Conservation (phyloP, 1,140 invertebrate genomes). For the Helicoverpa zea region DNA sequence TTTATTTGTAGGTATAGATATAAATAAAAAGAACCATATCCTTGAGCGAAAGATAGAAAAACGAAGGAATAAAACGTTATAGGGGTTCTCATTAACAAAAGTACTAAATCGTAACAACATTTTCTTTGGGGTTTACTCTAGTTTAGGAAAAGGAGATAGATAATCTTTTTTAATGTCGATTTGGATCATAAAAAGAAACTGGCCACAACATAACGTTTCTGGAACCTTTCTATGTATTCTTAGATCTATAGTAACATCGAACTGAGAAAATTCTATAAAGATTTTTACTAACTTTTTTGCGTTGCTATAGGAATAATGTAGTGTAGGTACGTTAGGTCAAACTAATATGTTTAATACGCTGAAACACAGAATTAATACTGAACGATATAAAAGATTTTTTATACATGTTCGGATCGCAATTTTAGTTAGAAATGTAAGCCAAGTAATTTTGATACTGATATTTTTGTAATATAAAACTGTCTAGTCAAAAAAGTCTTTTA, state of each 20-base stretch:
- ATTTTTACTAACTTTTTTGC: too few relatives aligned
- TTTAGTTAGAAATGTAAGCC: too few relatives aligned
- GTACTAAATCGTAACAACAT: constrained; percentile 7
- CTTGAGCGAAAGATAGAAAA: background rate
- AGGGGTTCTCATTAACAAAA: background rate
- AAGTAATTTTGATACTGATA: too few relatives aligned
- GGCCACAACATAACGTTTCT: background rate
- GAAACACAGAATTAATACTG: too few relatives aligned
- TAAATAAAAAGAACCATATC: background rate
- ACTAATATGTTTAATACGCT: too few relatives aligned
- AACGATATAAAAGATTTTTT: too few relatives aligned
- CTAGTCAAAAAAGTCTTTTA: too few relatives aligned
- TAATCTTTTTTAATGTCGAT: constrained; percentile 34
- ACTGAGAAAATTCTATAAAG: background rate
- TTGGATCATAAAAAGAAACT: constrained; percentile 34
- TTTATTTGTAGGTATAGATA: too few relatives aligned
- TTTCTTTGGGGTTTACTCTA: background rate
- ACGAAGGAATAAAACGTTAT: constrained; percentile 14
- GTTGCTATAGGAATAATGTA: too few relatives aligned
- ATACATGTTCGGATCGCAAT: too few relatives aligned
- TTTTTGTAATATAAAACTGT: too few relatives aligned
- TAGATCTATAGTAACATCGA: background rate
- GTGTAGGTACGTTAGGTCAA: too few relatives aligned
- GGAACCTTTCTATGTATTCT: background rate
- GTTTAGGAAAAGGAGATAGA: constrained; percentile 2